Base-by-base conservation (phyloP, 2,888 invertebrate genomes). In the Scaptomyza reducta region DNA sequence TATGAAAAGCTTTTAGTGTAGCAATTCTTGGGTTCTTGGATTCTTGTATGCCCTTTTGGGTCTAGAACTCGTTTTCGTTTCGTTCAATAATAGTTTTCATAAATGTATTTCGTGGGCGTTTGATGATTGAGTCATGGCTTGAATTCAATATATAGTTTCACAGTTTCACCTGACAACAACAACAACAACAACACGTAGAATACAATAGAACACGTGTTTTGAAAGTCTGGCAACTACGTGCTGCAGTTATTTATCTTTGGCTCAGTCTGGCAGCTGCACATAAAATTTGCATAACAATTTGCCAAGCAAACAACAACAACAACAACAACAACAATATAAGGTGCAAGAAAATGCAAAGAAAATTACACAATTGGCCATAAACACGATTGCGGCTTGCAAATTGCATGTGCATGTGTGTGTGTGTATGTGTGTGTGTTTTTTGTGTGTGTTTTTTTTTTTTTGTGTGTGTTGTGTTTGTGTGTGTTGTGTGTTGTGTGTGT, bases 321-420 rank as follows among this genome's bases (percentile, higher is more conserved):
- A 22, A 3, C 5, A 22, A 22, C 22, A 22, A 22, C 22, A 22
- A 22, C 22, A 22, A 22, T 62, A 22, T 56, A 63, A 55, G 47
- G 40, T 35, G 58, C 50, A 59, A 65, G 61, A 65, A 69, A 62
- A 57, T 61, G 67, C 60, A 76, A 58, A 70, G 71, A 81, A 76
- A 84, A 81, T 81, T 81, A 72, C 85, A 84, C 81, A 81, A 81
- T 81, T 81, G 69, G 70, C 69, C 66, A 73, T 80, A 81, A 81
- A 80, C 81, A 76, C 73, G 70, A 70, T 74, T 70, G 67, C 59
- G 45, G 33, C 54, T 40, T 25, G 29, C 46, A 5, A 18, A 18
- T 41, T 41, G 13, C 22, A 2, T 38, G 3, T 38, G 2, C 13
- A 13, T 38, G 35, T 35, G 35, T n/a, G 6, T 35, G 38, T 18